Base-by-base conservation (phyloP, 2,888 invertebrate genomes). In the Drosophila atripex region DNA sequence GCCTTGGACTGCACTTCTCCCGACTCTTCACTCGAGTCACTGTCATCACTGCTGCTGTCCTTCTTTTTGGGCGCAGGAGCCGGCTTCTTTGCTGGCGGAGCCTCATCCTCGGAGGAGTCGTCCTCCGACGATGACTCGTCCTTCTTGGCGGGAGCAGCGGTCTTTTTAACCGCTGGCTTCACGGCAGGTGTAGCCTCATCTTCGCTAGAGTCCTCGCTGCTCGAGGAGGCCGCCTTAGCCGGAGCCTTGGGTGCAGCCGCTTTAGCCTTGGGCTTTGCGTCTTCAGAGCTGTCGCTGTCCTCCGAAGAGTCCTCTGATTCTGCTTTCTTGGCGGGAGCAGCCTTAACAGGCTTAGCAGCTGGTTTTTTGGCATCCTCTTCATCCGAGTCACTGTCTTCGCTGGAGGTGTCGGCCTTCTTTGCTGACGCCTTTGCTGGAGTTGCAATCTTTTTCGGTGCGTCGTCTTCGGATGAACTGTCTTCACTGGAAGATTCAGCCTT, bases 381-480 rank as follows among this genome's bases (percentile, higher is more conserved):
- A 4, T 90, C 87, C 0, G 89, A 89, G 12, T 89, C 90, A 65
- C 70, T 92, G 5, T 86, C 85, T 18, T 86, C 86, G 58, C 91
- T 91, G 38, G 92, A 92, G 1, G 89, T 65, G 1, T 71, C 74
- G 5, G 59, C 68, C 56, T 68, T 64, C 21, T 71, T 69, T 6
- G 69, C 64, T 6, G 43, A 14, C 32, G 50, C 6, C 32, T 75
- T 75, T 23, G 50, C 54, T 5, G 59, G 30, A 8, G 71, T 39
- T 16, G 73, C 65, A 8, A 55, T 12, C 43, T 68, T 66, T 35
- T 74, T 76, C 6, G 76, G 58, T 16, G 76, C 73, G 66, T 89
- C 90, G 30, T 90, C 90, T 50, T 93, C 92, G n/a, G 91, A 90
- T 30, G 90, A 90, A 66, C 88, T 91, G 16, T 92, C 92, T 0